A percentile compares a stretch with the other conserved stretches of the same genome.
These are phyloP conservation scores for Erpobdella octoculata DNA, from an alignment of 2,888 invertebrate species.

Conservation along the genomic window DNA sequence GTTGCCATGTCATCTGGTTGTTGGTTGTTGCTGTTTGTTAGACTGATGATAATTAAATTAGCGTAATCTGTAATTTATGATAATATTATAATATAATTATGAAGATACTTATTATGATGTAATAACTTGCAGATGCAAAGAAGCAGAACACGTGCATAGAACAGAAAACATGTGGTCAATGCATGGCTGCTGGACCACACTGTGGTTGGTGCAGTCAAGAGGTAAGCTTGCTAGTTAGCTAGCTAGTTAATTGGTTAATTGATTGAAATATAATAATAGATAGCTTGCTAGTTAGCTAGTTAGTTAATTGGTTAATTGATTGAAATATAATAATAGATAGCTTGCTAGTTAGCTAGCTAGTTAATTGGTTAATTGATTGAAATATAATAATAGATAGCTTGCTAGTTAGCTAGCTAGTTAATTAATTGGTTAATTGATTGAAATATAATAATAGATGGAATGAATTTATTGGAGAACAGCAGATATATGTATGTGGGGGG, in stretches of 20 bases:
- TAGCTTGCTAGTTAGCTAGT: not conserved
- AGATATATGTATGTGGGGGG: no score
- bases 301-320: not conserved
- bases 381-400: no score
- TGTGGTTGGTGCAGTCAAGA: slow-evolving; percentile 27
- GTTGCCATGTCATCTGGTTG: no score
- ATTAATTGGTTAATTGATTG: no score
- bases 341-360: no score
- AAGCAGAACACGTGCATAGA: not conserved
- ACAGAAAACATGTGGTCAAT: slow-evolving; percentile 20
- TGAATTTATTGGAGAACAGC: no score
- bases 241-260: not conserved
- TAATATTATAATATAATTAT: not conserved
- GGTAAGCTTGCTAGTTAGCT: slow-evolving; percentile 8
- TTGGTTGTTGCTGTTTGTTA: no score
- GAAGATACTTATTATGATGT: not conserved
- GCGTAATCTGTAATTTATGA: not conserved
- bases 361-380: no score
- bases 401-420: no score
- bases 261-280: not conserved
- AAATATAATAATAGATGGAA: not conserved
- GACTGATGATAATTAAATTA: not conserved
- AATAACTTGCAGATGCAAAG: not conserved
- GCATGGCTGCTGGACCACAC: slow-evolving; percentile 20
- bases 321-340: no score